phyloP scores from a whole-genome alignment of 2,797 vertebrate species.

The Chaetodon trifasciatus region DNA sequence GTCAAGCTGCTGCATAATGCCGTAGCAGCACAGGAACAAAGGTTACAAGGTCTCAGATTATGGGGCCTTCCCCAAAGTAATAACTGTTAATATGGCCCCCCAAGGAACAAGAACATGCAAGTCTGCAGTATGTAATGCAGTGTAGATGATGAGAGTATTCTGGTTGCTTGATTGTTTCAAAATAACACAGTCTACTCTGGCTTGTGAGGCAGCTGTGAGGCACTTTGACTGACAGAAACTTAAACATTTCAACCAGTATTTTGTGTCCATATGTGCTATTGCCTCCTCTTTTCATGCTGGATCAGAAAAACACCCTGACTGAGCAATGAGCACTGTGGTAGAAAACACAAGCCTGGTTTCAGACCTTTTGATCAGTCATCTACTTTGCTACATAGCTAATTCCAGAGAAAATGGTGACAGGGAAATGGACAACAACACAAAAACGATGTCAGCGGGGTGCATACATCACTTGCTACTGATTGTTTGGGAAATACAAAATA shows the following conservation, averaged over 20 bases:
- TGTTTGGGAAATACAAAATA: neutral
- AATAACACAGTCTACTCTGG: neutral
- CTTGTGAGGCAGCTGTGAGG: conserved; percentile 1
- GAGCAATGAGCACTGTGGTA: neutral
- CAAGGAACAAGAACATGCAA: conserved; percentile 30
- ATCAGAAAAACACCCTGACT: neutral
- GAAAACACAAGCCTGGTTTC: neutral
- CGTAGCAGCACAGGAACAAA: conserved; percentile 44
- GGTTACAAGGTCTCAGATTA: conserved; percentile 42
- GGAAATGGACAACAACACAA: neutral
- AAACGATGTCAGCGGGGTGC: neutral
- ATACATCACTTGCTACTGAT: neutral
- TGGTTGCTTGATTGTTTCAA: neutral
- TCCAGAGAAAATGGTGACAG: no score
- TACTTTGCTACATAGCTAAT: no score
- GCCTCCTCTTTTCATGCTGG: neutral
- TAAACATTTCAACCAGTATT: conserved; percentile 1
- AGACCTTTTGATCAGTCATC: no score
- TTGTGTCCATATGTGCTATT: neutral
- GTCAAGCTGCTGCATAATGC: conserved; percentile 60
- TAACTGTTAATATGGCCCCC: conserved; percentile 39
- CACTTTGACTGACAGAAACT: conserved; percentile 1
- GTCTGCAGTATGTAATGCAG: conserved; percentile 19
- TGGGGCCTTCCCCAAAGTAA: conserved; percentile 41
- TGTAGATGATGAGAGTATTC: conserved; percentile 24